Base-by-base conservation (phyloP, 2,113 vertebrate genomes). In the Alectura lathami region DNA sequence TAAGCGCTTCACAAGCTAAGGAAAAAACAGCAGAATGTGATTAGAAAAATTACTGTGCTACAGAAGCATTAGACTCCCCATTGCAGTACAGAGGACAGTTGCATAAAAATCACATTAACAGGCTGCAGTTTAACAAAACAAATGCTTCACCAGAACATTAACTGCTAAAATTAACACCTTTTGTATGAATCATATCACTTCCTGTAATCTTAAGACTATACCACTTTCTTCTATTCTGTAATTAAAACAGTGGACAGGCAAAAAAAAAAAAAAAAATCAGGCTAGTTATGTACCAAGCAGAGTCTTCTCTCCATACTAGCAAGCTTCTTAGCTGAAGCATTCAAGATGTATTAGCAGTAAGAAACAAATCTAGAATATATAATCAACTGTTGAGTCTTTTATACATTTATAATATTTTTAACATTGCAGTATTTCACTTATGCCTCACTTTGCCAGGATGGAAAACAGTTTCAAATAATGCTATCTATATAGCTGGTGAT, bases 1-100 rank as follows among this genome's bases (percentile, higher is more conserved):
- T 99, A 97, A 99, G 97, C 2, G 99, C 99, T 97, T 99, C 99
- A 97, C 99, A 99, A 88, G 99, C 99, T 99, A 68, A 30, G 66
- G 64, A 9, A 9, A 91, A 57, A 94, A 91, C 3, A 77, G 62
- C 66, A 86, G 18, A 66, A 62, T 16, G 29, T 13, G 38, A 76
- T 94, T 56, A 88, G 9, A 82, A 60, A 92, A 91, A 79, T 15
- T 38, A 64, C 13, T 86, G 40, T 69, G 17, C 85, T 88, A 36
- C 11, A 77, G 72, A 45, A 93, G 13, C 32, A 85, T 67, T 9
- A 89, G 12, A 89, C 32, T 53, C 67, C 57, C 59, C 63, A 54
- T 29, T 48, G 73, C 38, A 54, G 17, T 43, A 69, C 13, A 53
- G 76, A 75, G 13, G 32, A 4, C 15, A 72, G 56, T 10, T 77